Conservation (phyloP, 2,888 invertebrate species). For the Phaonia tiefii region DNA sequence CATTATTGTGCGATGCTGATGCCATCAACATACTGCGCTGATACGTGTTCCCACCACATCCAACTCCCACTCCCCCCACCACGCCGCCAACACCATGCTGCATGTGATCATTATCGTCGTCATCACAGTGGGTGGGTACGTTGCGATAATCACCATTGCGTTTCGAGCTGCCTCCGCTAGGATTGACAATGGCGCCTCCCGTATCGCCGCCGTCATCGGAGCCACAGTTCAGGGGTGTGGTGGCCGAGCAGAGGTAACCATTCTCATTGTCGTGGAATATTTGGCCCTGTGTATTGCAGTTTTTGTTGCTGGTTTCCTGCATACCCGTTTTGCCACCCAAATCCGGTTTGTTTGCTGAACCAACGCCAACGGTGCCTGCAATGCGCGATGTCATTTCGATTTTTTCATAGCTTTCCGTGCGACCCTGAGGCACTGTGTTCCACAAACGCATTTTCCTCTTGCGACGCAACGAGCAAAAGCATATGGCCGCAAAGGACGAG, state of each 20-base stretch:
- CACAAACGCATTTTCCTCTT: conserved; percentile 83
- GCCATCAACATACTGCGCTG: conserved; percentile 68
- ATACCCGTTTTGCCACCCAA: conserved; percentile 73
- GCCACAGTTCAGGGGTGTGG: conserved; percentile 73
- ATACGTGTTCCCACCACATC: conserved; percentile 48
- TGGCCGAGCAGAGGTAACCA: conserved; percentile 75
- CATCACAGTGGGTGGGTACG: conserved; percentile 84
- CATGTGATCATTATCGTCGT: conserved; percentile 83
- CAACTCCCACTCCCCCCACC: conserved; percentile 34
- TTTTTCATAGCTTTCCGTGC: conserved; percentile 88
- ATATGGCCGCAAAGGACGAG: conserved; percentile 85
- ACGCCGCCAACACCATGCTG: conserved; percentile 69
- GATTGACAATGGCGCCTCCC: conserved; percentile 79
- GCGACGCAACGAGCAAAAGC: conserved; percentile 82
- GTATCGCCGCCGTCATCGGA: conserved; percentile 72
- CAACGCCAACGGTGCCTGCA: conserved; percentile 72
- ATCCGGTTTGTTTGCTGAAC: conserved; percentile 71
- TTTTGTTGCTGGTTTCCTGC: conserved; percentile 73
- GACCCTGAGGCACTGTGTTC: conserved; percentile 80
- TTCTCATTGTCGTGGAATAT: conserved; percentile 74
- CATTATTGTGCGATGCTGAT: conserved; percentile 57
- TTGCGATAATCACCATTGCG: conserved; percentile 88
- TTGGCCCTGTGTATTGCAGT: conserved; percentile 66
- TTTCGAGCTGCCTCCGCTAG: conserved; percentile 76
- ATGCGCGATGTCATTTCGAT: conserved; percentile 86